phyloP scores from a whole-genome alignment of 2,888 invertebrate genomes.

The Chymomyza fuscimana region DNA sequence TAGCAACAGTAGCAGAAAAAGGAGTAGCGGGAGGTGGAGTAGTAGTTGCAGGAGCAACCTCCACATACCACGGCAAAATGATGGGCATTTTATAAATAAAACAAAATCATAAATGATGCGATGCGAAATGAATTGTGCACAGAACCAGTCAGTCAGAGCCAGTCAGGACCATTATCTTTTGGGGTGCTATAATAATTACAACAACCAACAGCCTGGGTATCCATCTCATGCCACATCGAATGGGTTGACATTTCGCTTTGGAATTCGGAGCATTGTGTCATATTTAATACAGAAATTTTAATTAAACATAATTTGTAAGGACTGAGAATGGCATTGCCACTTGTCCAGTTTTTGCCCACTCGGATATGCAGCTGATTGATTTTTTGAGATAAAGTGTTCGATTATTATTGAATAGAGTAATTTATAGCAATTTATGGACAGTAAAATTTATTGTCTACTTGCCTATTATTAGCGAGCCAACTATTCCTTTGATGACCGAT shows the following conservation, averaged over 20 bases:
- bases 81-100: slow-evolving; percentile 70
- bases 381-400: background rate
- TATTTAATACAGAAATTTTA: slow-evolving; percentile 80
- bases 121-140: slow-evolving; percentile 16
- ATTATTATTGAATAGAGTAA: slow-evolving; percentile 61
- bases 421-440: slow-evolving; percentile 63
- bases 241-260: slow-evolving; percentile 67
- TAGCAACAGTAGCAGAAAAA: slow-evolving; percentile 3
- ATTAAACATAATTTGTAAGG: slow-evolving; percentile 80
- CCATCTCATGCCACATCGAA: slow-evolving; percentile 8
- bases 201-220: slow-evolving; percentile 1
- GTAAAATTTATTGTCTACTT: slow-evolving; percentile 36
- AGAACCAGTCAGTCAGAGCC: slow-evolving; percentile 19
- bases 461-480: slow-evolving; percentile 57
- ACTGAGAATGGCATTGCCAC: slow-evolving; percentile 66
- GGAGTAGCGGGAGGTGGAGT: background rate
- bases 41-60: slow-evolving; percentile 3
- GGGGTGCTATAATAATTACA: slow-evolving; percentile 68
- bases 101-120: slow-evolving; percentile 71
- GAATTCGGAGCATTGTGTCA: slow-evolving; percentile 80
- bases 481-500: slow-evolving; percentile 59
- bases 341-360: slow-evolving; percentile 31
- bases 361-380: background rate
- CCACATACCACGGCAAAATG: slow-evolving; percentile 41
- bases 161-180: slow-evolving; percentile 22